Base-by-base conservation (phyloP, 2,888 invertebrate genomes). In the Cantharis nigra region DNA sequence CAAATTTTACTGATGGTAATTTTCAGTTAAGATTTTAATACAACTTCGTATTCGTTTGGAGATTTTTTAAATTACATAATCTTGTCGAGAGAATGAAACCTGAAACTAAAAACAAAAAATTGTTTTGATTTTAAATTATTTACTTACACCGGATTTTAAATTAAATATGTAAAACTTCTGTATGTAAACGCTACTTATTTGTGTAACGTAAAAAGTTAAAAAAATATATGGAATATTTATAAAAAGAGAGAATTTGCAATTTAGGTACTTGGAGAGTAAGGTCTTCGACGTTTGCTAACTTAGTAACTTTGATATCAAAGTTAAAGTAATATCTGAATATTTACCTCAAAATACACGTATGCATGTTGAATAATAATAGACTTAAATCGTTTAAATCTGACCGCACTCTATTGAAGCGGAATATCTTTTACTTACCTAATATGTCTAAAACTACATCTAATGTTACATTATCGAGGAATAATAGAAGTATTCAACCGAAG, bases 401-500 rank as follows among this genome's bases (percentile, higher is more conserved):
- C 78, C 78, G 70, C 69, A 72, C 62, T 26, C 71, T 73, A 73
- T 71, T 76, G 26, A 74, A 71, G 74, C 63, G 78, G 76, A 78
- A 78, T 78, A 76, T 76, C 78, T 76, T 70, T 75, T 73, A 76
- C 30, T 74, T 74, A n/a, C 49, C 49, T 49, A 49, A 74, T 78
- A 75, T 71, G 75, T 75, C 65, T 71, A 63, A 72, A 72, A 33
- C 75, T 64, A 62, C 70, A 75, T 63, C 14, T 73, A 76, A 73
- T 26, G 75, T 73, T 71, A 74, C 76, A 71, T 73, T 71, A 76
- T 74, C 71, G 69, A 71, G 64, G 72, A 76, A 78, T 78, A 78
- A 78, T 78, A 71, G 76, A 69, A 28, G 63, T 76, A 78, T 69
- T 78, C 65, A 75, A 75, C 72, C 70, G 78, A 78, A 72, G 75